Percentiles rank a stretch among this genome's conserved stretches.
Evolutionary conservation across 1,140 invertebrate species (phyloP).

Genomic region (Ostrea denselamellosa): DNA sequence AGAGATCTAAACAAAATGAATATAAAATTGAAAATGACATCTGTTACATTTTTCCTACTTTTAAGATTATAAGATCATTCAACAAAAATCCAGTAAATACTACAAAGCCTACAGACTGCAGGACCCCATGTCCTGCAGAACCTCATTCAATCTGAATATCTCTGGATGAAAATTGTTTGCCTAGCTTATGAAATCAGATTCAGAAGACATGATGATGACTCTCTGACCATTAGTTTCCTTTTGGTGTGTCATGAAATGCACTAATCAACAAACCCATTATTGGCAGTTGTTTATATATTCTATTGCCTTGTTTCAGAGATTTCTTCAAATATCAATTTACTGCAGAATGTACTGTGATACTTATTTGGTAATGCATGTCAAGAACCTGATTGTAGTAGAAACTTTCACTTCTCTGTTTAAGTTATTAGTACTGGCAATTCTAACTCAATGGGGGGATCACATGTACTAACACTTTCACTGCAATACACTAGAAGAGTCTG

Average conservation of each 20-base stretch:
- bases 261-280: background rate
- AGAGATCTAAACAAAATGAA: too few species aligned
- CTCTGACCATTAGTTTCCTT: background rate
- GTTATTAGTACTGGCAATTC: background rate
- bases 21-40: too few species aligned
- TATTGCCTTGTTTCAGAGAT: background rate
- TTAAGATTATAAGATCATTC: too few species aligned
- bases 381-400: background rate
- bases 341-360: background rate
- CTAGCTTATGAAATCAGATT: background rate
- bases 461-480: slow-evolving; percentile 17
- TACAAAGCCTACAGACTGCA: too few species aligned
- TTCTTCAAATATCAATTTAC: background rate
- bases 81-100: too few species aligned
- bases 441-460: background rate
- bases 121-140: too few species aligned
- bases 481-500: background rate
- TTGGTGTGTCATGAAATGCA: background rate
- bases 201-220: background rate
- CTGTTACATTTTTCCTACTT: too few species aligned
- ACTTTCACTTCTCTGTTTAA: background rate
- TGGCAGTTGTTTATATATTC: background rate
- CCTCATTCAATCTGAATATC: too few species aligned
- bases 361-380: background rate
- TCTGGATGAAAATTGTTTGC: too few species aligned